Evolutionary conservation across 2,888 invertebrate species (phyloP).

Genomic region (Agriotes lineatus): DNA sequence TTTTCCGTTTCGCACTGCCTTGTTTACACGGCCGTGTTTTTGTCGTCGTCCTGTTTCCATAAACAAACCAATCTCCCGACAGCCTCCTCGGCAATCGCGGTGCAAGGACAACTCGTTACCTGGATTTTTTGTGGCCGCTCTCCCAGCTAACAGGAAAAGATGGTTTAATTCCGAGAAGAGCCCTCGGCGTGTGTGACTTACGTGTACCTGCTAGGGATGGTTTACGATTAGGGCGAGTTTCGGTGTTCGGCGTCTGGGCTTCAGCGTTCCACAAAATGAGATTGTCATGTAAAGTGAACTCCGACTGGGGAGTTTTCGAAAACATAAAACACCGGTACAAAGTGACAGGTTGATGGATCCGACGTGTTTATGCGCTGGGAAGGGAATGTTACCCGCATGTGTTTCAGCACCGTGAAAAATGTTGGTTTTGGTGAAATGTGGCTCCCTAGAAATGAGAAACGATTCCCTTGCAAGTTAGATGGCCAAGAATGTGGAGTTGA

Average conservation of each 20-base stretch:
- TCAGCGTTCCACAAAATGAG: slow-evolving; percentile 23
- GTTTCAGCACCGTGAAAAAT: background rate
- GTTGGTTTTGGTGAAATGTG: too few species aligned
- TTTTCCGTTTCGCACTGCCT: too few species aligned
- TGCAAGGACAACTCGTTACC: slow-evolving; percentile 21
- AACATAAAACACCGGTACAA: slow-evolving; percentile 8
- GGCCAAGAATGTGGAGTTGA: too few species aligned
- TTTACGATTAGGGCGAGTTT: slow-evolving; percentile 16
- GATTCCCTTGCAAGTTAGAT: too few species aligned
- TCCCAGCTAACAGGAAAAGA: slow-evolving; percentile 23
- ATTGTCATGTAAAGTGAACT: slow-evolving; percentile 23
- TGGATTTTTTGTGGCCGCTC: slow-evolving; percentile 22
- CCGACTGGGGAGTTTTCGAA: slow-evolving; percentile 5
- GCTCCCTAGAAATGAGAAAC: too few species aligned
- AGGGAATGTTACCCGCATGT: slow-evolving; percentile 3
- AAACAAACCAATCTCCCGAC: slow-evolving; percentile 7
- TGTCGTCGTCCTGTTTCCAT: background rate
- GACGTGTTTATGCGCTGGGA: slow-evolving; percentile 22
- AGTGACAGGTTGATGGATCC: slow-evolving; percentile 27
- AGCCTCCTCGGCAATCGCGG: slow-evolving; percentile 12
- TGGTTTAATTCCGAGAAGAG: slow-evolving; percentile 25
- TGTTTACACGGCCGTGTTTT: too few species aligned
- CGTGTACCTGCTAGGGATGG: slow-evolving; percentile 25
- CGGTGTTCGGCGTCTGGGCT: slow-evolving; percentile 5
- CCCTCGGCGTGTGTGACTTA: slow-evolving; percentile 20